Conservation (phyloP, 2,113 vertebrate species). For the Pygathrix nemaeus region DNA sequence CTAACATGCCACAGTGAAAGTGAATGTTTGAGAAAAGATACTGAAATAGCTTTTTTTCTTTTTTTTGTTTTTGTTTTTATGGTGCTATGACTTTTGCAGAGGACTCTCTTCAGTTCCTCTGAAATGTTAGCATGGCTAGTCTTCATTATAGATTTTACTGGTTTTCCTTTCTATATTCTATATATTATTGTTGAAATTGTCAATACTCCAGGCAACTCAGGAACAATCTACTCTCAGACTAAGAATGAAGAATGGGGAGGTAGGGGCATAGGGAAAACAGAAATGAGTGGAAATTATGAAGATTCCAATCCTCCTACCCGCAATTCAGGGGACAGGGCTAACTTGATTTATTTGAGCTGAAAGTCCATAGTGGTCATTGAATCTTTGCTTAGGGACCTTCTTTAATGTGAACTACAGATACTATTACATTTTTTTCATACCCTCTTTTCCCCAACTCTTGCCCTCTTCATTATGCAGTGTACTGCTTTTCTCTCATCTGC, state of each 20-base stretch:
- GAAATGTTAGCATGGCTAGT: neutral
- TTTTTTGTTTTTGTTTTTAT: neutral
- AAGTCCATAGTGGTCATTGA: neutral
- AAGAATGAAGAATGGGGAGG: neutral
- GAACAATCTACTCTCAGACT: neutral
- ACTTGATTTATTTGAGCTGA: neutral
- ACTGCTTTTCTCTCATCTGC: neutral
- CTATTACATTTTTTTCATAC: neutral
- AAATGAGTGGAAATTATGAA: neutral
- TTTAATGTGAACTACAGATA: neutral
- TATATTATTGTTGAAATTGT: neutral
- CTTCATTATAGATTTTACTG: neutral
- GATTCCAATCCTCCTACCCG: no score
- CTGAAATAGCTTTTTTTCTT: neutral
- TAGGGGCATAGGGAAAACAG: neutral
- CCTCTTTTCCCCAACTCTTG: neutral
- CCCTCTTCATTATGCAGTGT: neutral
- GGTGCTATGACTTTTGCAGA: neutral
- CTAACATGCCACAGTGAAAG: neutral
- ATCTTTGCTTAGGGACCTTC: neutral
- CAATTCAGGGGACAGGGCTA: neutral
- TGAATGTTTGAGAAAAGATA: neutral
- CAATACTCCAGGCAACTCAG: neutral
- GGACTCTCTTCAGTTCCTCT: neutral
- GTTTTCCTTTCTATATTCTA: neutral